Conservation (phyloP, 2,888 invertebrate genomes). For the Drosophila percnosoma region DNA sequence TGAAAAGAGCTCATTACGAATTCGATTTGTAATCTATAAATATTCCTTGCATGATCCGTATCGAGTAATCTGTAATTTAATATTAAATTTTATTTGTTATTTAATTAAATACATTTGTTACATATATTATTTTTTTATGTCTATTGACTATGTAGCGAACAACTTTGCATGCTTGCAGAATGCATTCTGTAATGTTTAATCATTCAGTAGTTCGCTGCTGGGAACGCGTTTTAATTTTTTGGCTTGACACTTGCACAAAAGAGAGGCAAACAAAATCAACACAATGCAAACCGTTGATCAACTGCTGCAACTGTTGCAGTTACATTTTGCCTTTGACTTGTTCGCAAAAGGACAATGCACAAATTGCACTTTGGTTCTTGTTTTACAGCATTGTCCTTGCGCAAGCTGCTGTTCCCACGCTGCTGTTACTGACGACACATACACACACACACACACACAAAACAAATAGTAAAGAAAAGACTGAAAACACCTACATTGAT, state of each 20-base stretch:
- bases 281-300: constrained; percentile 56
- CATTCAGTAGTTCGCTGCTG: not conserved
- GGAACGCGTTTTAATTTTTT: constrained; percentile 13
- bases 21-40: not conserved
- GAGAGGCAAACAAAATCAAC: constrained; percentile 59
- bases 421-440: constrained; percentile 15
- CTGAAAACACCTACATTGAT: constrained; percentile 64
- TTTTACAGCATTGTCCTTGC: constrained; percentile 71
- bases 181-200: not conserved
- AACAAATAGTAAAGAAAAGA: not conserved
- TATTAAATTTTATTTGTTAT: not conserved
- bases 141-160: not conserved
- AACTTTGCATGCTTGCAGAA: not conserved
- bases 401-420: constrained; percentile 80
- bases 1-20: not conserved
- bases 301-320: constrained; percentile 45
- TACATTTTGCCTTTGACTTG: constrained; percentile 50
- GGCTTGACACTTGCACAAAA: constrained; percentile 50
- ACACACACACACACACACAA: not conserved
- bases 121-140: not conserved
- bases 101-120: not conserved
- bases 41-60: not conserved
- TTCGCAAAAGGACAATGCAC: constrained; percentile 53
- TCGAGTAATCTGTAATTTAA: not conserved
- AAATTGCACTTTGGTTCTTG: constrained; percentile 69